Conservation (phyloP, 1,140 invertebrate species). For the Meteorus sp. region DNA sequence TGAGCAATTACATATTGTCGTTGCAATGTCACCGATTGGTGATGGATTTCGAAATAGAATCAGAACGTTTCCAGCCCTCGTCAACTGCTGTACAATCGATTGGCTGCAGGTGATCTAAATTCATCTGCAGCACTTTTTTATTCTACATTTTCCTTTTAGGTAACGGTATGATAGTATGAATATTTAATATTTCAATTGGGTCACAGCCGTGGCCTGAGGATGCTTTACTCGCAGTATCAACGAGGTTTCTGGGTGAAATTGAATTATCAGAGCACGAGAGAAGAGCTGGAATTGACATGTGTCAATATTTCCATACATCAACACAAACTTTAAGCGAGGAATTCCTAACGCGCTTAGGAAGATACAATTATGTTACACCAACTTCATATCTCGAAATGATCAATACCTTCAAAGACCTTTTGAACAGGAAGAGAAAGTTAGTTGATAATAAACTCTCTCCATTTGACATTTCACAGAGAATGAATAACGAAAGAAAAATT, state of each 20-base stretch:
- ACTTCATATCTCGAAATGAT: conserved; percentile 94
- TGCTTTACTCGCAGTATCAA: conserved; percentile 88
- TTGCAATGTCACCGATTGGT: conserved; percentile 93
- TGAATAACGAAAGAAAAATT: too few relatives aligned
- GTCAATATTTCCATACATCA: conserved; percentile 88
- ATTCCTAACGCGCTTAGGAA: conserved; percentile 70
- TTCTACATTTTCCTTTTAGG: conserved; percentile 1
- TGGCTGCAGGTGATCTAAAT: conserved; percentile 85
- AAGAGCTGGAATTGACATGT: conserved; percentile 79
- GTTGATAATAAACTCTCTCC: conserved; percentile 22
- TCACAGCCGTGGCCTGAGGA: conserved; percentile 87
- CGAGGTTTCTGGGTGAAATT: conserved; percentile 83
- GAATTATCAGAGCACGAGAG: conserved; percentile 75
- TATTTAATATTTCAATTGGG: neutral
- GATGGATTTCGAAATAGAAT: conserved; percentile 82
- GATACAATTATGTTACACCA: conserved; percentile 91
- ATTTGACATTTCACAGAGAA: conserved; percentile 18
- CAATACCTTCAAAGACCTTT: conserved; percentile 83
- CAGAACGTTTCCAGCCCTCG: conserved; percentile 90
- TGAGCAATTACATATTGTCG: conserved; percentile 89
- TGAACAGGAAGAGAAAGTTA: conserved; percentile 71
- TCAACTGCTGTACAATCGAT: conserved; percentile 96
- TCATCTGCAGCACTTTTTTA: conserved; percentile 8
- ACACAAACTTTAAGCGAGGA: conserved; percentile 76
- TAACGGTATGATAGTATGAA: neutral